These are phyloP conservation scores for Parthenolecanium corni DNA, from an alignment of 2,888 invertebrate species.

Conservation along the genomic window DNA sequence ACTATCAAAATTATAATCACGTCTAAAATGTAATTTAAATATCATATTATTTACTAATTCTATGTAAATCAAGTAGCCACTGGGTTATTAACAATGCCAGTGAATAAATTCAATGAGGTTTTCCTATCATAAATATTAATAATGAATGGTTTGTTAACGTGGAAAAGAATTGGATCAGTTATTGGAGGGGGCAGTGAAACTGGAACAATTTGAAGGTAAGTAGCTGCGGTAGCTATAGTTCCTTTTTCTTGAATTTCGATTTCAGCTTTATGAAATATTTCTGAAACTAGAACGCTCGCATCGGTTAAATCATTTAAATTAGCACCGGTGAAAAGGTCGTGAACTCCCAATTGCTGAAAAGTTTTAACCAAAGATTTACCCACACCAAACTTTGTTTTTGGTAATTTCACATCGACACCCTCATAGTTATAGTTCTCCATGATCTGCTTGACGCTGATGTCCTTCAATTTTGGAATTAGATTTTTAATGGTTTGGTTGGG, in stretches of 20 bases:
- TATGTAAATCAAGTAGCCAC: no score
- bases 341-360: no score
- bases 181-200: conserved; percentile 33
- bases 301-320: conserved; percentile 38
- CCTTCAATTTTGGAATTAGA: no score
- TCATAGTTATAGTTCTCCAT: no score
- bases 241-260: conserved; percentile 43
- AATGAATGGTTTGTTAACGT: conserved; percentile 41
- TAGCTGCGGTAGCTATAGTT: conserved; percentile 43
- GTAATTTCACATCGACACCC: no score
- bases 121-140: conserved; percentile 41
- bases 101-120: conserved; percentile 40
- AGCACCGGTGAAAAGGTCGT: conserved; percentile 36
- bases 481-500: conserved; percentile 22
- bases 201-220: conserved; percentile 39
- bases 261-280: conserved; percentile 43
- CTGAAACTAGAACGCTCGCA: conserved; percentile 32
- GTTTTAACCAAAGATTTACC: conserved; percentile 49
- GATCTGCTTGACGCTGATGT: no score
- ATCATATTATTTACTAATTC: no score
- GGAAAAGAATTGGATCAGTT: conserved; percentile 40
- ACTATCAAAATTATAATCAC: no score
- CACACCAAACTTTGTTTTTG: conserved; percentile 45
- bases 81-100: conserved; percentile 37
- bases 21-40: no score